Percentiles rank a stretch among this genome's conserved stretches.
Conservation (phyloP, 1,140 invertebrate species). For the Pristionchus pacificus region DNA sequence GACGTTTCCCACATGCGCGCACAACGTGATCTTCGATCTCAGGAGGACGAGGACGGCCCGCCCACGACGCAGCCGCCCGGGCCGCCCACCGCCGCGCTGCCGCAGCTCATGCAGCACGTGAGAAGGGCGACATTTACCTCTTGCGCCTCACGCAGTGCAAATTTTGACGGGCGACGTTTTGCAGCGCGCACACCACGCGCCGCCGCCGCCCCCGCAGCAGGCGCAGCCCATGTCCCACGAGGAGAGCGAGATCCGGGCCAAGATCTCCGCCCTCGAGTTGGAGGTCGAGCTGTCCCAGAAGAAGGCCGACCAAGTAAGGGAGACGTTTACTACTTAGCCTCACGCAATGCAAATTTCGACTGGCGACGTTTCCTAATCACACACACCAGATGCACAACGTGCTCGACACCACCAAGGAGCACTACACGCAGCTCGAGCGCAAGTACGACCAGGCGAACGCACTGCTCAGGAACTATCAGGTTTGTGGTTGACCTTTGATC, state of each 20-base stretch:
- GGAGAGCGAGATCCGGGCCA: background rate
- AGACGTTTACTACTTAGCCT: background rate
- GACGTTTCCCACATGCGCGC: background rate
- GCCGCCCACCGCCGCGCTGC: too few species aligned
- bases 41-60: background rate
- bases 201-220: constrained; percentile 10
- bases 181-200: too few species aligned
- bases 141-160: too few species aligned
- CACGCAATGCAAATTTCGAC: background rate
- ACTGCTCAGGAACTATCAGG: background rate
- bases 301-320: background rate
- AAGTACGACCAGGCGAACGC: background rate
- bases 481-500: too few species aligned
- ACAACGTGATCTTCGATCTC: background rate
- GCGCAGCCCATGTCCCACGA: background rate
- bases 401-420: background rate
- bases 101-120: background rate
- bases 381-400: background rate
- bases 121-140: too few species aligned
- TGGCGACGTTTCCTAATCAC: background rate
- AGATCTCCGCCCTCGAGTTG: background rate
- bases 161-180: too few species aligned
- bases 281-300: background rate
- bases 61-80: background rate
- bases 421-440: background rate